Conservation (phyloP, 1,140 invertebrate species). For the Lasioglossum baleicum region DNA sequence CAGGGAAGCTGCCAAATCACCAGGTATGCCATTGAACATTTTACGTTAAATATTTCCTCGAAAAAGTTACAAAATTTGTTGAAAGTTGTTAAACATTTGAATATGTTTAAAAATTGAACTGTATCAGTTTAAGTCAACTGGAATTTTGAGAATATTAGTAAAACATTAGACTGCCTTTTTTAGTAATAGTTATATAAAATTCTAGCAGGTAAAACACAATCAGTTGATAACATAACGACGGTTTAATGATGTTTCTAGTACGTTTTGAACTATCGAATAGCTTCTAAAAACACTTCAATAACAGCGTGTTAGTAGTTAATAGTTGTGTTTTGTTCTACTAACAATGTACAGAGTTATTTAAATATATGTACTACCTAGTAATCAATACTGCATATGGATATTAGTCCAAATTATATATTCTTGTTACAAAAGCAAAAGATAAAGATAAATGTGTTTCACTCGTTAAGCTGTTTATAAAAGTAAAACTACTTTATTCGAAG, state of each 20-base stretch:
- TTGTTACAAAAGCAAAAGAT: no score
- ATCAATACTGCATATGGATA: no score
- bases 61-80: background rate
- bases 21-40: slow-evolving; percentile 2
- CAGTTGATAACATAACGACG: background rate
- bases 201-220: background rate
- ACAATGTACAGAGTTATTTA: background rate
- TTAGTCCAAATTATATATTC: no score
- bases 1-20: slow-evolving; percentile 7
- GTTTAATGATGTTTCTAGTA: background rate
- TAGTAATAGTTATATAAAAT: background rate
- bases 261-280: background rate
- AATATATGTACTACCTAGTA: background rate
- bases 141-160: background rate
- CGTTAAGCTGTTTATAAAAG: no score
- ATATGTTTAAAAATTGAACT: background rate
- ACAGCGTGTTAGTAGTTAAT: no score
- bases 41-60: background rate
- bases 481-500: no score
- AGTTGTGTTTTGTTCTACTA: background rate
- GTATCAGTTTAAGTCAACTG: background rate
- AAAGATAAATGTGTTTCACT: no score
- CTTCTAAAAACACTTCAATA: background rate
- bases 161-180: background rate
- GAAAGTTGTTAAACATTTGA: background rate